Evolutionary conservation across 2,888 invertebrate genomes (phyloP).

Genomic region (Amphipyra berbera): DNA sequence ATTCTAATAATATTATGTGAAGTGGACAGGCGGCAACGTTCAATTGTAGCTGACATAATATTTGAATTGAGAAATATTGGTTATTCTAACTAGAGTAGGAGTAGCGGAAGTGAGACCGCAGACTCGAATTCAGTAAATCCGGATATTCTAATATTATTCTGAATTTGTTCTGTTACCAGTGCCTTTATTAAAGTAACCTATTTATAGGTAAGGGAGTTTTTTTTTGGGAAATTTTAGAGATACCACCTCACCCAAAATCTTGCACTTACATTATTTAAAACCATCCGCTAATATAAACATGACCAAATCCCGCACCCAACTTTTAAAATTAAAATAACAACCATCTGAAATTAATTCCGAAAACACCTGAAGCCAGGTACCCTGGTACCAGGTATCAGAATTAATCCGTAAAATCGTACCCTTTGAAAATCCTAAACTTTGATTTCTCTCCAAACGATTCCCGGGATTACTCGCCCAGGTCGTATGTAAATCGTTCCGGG

Average conservation of each 20-base stretch:
- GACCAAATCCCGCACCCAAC: constrained; percentile 24
- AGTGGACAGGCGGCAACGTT: not conserved
- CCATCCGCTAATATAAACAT: constrained; percentile 23
- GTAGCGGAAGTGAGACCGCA: not conserved
- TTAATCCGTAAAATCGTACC: constrained; percentile 62
- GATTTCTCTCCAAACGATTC: constrained; percentile 66
- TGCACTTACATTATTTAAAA: not conserved
- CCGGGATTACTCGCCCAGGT: constrained; percentile 68
- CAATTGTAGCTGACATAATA: constrained; percentile 3
- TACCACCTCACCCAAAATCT: too few relatives aligned
- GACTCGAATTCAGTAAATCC: not conserved
- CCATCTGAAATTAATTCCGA: constrained; percentile 52
- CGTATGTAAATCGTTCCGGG: constrained; percentile 73
- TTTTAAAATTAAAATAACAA: constrained; percentile 48
- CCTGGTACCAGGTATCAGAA: constrained; percentile 45
- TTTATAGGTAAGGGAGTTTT: too few relatives aligned
- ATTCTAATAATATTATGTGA: not conserved
- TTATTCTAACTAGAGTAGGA: not conserved
- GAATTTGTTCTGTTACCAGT: not conserved
- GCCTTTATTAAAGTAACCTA: too few relatives aligned
- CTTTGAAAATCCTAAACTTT: constrained; percentile 65
- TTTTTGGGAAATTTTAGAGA: too few relatives aligned
- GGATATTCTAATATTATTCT: not conserved
- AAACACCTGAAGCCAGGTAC: constrained; percentile 58
- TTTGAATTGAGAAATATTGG: constrained; percentile 23